Percentiles rank a stretch among this genome's conserved stretches.
phyloP scores from a whole-genome alignment of 2,797 vertebrate genomes.

The Harpagifer antarcticus region DNA sequence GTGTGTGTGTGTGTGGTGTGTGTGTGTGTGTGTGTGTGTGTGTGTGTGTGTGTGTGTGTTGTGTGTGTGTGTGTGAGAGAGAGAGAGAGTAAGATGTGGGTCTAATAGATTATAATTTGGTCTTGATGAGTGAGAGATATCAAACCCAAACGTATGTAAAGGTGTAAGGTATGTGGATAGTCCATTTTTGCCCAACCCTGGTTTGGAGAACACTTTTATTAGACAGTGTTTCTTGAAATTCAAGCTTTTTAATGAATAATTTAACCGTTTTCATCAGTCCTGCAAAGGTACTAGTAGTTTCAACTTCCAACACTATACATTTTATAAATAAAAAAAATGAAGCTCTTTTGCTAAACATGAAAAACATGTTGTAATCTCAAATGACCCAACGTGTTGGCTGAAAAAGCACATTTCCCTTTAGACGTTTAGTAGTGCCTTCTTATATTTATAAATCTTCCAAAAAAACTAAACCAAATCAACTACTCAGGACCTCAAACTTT shows the following conservation, averaged over 20 bases:
- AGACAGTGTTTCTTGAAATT: not conserved
- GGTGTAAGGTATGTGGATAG: not conserved
- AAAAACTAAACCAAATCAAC: not conserved
- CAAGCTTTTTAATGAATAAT: not conserved
- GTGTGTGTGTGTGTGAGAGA: not conserved
- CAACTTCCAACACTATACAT: not conserved
- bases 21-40: constrained; percentile 7
- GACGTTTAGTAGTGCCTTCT: not conserved
- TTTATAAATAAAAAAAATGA: not conserved
- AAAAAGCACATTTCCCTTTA: not conserved
- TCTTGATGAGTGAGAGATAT: constrained; percentile 54
- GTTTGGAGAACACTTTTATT: not conserved
- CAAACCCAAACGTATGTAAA: constrained; percentile 12
- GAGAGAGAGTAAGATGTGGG: not conserved
- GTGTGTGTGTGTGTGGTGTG: not conserved
- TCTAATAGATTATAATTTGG: constrained; percentile 42
- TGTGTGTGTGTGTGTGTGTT: constrained; percentile 5
- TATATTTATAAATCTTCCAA: not conserved
- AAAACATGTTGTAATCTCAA: not conserved
- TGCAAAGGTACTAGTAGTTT: no score
- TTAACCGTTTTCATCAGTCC: no score
- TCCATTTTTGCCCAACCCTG: no score
- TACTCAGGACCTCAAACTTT: not conserved
- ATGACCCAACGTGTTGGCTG: not conserved
- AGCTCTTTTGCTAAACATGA: not conserved